Evolutionary conservation across 2,797 vertebrate species (phyloP).

Genomic region (Poeciliopsis paucimaculata): DNA sequence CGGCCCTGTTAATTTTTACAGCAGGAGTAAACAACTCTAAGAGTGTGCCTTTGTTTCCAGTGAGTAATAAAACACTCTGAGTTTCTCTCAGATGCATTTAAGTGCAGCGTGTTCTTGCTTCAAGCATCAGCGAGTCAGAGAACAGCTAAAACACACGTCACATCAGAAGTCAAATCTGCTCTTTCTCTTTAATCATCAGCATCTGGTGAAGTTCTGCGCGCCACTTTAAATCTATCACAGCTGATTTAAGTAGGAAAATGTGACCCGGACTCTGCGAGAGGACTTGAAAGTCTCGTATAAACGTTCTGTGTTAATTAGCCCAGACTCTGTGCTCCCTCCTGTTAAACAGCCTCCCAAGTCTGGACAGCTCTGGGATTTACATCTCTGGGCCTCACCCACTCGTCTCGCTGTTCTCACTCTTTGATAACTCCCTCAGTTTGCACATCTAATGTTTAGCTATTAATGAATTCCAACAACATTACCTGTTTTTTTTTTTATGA

Average conservation of each 20-base stretch:
- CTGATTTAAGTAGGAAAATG: slow-evolving; percentile 36
- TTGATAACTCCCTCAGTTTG: slow-evolving; percentile 50
- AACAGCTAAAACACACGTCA: neutral
- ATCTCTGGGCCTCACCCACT: slow-evolving; percentile 23
- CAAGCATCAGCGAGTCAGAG: neutral
- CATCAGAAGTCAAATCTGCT: neutral
- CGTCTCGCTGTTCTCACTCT: slow-evolving; percentile 24
- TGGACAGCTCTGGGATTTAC: slow-evolving; percentile 42
- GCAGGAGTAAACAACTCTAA: neutral
- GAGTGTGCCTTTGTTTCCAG: neutral
- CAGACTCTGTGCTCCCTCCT: slow-evolving; percentile 30
- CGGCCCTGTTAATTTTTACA: neutral
- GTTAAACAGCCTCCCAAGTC: slow-evolving; percentile 31
- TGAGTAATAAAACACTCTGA: neutral
- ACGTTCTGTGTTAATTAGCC: slow-evolving; percentile 44
- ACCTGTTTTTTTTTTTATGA: no score
- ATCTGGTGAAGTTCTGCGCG: slow-evolving; percentile 23
- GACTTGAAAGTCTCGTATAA: neutral
- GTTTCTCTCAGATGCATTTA: neutral
- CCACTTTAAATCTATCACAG: slow-evolving; percentile 5
- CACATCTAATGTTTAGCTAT: neutral
- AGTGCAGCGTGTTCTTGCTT: neutral
- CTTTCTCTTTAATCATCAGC: slow-evolving; percentile 11
- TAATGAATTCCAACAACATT: no score
- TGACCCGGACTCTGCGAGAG: slow-evolving; percentile 5